These are phyloP conservation scores for Nibea albiflora DNA, from an alignment of 2,113 vertebrate genomes.

Conservation along the genomic window DNA sequence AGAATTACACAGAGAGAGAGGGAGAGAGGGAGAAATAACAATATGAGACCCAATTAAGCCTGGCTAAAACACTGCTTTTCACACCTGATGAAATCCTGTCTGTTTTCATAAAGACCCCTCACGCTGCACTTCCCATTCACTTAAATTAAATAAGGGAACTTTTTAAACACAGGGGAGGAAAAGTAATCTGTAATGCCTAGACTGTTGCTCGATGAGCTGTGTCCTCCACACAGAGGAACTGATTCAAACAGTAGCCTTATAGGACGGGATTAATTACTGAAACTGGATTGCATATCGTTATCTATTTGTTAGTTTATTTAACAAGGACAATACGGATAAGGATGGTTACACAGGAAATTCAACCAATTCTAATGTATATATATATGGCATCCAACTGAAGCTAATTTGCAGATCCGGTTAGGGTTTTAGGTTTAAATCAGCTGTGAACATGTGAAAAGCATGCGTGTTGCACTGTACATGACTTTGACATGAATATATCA, in stretches of 20 bases:
- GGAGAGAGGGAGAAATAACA: slow-evolving; percentile 84
- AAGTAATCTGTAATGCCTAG: slow-evolving; percentile 61
- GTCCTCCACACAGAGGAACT: slow-evolving; percentile 42
- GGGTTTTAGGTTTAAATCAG: not conserved
- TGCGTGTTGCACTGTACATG: not conserved
- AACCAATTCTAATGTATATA: not conserved
- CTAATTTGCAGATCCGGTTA: not conserved
- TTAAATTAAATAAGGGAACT: slow-evolving; percentile 86
- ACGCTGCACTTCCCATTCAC: slow-evolving; percentile 85
- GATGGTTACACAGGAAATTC: not conserved
- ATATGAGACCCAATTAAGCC: slow-evolving; percentile 91
- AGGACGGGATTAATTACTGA: slow-evolving; percentile 18
- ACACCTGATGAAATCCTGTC: slow-evolving; percentile 90
- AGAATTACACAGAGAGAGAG: slow-evolving; percentile 24
- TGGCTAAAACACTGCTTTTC: slow-evolving; percentile 91
- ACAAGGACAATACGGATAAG: not conserved
- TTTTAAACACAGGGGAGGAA: slow-evolving; percentile 67
- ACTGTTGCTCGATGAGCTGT: slow-evolving; percentile 64
- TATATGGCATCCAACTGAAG: not conserved
- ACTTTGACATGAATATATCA: not conserved
- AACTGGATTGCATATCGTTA: not conserved
- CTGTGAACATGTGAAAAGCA: not conserved
- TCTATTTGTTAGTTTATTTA: slow-evolving; percentile 24
- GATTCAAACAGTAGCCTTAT: slow-evolving; percentile 39
- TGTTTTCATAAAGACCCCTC: slow-evolving; percentile 87